Base-by-base conservation (phyloP, 2,888 invertebrate genomes). In the Pachycephus smyrnensis region DNA sequence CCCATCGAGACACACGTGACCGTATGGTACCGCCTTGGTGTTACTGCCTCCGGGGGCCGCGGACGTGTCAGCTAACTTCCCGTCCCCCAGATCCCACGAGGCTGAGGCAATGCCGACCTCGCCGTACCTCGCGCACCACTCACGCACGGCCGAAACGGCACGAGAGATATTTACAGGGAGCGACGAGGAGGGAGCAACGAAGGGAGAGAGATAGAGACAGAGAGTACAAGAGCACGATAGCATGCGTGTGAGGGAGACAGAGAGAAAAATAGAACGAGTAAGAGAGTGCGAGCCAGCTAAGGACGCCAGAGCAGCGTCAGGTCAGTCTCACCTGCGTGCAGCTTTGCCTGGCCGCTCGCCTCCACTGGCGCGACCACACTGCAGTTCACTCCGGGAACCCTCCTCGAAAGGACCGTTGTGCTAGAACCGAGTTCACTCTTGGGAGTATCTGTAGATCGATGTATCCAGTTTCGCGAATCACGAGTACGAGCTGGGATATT, bases 281-380 rank as follows among this genome's bases (percentile, higher is more conserved):
- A 9, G 55, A 55, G 55, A 55, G 23, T 9, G 23, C 6, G 15
- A 55, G 55, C 55, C 23, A 82, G 82, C 80, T 79, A 79, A 80
- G 80, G 36, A 31, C 33, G 55, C 23, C 15, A 73, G 68, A 73
- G 73, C 55, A 55, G 30, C 71, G 71, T 71, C 83, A 84, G 83
- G 84, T 78, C 85, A 82, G 84, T 86, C 88, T 89, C 87, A 89
- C 90, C 90, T 90, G 89, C 84, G 71, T 71, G 71, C 71, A 71
- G 71, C 71, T 71, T 71, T 33, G 71, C 71, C 33, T 33, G 71
- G 71, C 71, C 81, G 77, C 75, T 76, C 77, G 73, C 76, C 32
- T 74, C 35, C 77, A 23, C 55, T 55, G 23, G 82, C 81, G 82
- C 81, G 80, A 78, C 80, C 75, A 75, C 71, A 77, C 79, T 71